Evolutionary conservation across 1,140 invertebrate species (phyloP), one percentile per base, ranked within the genome.

Genomic region (Nasonia giraulti): DNA sequence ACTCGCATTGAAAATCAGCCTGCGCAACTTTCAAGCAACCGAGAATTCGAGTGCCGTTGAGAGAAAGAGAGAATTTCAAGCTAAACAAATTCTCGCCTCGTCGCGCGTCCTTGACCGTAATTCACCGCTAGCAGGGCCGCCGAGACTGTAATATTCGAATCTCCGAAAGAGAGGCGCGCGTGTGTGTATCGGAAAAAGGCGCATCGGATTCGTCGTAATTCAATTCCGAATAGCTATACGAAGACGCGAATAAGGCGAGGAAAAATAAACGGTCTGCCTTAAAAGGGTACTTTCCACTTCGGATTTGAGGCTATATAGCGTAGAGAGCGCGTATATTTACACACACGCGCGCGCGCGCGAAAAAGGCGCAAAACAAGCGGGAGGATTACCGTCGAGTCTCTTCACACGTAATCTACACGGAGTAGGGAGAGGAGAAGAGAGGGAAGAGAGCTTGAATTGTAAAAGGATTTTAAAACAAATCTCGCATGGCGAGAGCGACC

Each of bases 391-490:
- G 76, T 77, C 71, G 87, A 86, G 86, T 86, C 88, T 91, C 87
- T 91, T 91, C 85, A 86, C 90, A 91, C 90, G 88, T 88, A 91
- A 91, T 91, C 88, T 91, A 90, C 90, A 90, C 88, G 88, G 3
- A 37, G 33, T 83, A 82, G 76, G 73, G 77, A 50, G 75, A 50
- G 10, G 83, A 11, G 47, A 81, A 78, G 62, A 62, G 79, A 77
- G 66, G 75, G 47, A 75, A 74, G 80, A 74, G 75, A 82, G 83
- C 83, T 69, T 47, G 91, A 92, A 92, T 91, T 91, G 91, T 91
- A 91, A 93, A 93, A 92, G 91, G 91, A 93, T 93, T 92, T 92
- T 90, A 91, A 92, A 93, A 92, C 91, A 93, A 92, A 92, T 92
- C 92, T 92, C 91, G 90, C 90, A 88, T 90, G 89, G 90, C 87